Percentiles rank a stretch among this genome's conserved stretches.
Conservation (phyloP, 2,888 invertebrate genomes). For the Caenorhabditis macrosperma region DNA sequence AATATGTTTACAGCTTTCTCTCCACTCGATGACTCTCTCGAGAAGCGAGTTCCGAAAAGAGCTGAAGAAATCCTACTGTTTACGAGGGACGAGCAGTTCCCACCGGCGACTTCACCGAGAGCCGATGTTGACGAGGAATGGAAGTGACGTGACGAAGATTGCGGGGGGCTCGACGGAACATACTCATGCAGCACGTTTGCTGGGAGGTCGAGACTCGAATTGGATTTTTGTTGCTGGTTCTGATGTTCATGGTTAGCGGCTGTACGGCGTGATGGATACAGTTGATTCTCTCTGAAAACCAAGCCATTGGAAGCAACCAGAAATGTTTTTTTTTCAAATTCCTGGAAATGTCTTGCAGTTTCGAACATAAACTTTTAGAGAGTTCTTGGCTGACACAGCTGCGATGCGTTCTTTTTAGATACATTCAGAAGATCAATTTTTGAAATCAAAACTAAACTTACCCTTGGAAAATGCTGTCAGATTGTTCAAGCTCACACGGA, state of each 20-base stretch:
- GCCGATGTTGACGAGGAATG: slow-evolving; percentile 44
- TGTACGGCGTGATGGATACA: slow-evolving; percentile 51
- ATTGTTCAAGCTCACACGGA: slow-evolving; percentile 1
- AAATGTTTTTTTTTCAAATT: too few species aligned
- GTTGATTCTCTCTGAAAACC: slow-evolving; percentile 51
- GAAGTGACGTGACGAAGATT: slow-evolving; percentile 28
- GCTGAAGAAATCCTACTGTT: slow-evolving; percentile 20
- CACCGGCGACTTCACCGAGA: slow-evolving; percentile 49
- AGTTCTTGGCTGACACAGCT: too few species aligned
- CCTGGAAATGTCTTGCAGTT: too few species aligned
- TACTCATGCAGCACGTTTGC: slow-evolving; percentile 48
- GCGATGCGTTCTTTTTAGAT: too few species aligned
- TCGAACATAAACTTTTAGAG: too few species aligned
- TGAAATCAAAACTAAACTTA: neutral
- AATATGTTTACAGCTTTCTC: slow-evolving; percentile 59
- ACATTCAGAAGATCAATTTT: too few species aligned
- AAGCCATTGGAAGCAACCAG: too few species aligned
- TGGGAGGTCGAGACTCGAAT: slow-evolving; percentile 34
- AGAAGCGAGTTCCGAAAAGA: slow-evolving; percentile 31
- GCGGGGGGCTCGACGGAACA: slow-evolving; percentile 22
- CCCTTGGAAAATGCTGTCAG: slow-evolving; percentile 47
- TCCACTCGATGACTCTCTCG: slow-evolving; percentile 13
- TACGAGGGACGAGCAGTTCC: neutral
- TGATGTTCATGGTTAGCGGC: slow-evolving; percentile 56
- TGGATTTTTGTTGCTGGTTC: slow-evolving; percentile 29